phyloP scores from a whole-genome alignment of 2,797 vertebrate species.

The Smutsia gigantea region DNA sequence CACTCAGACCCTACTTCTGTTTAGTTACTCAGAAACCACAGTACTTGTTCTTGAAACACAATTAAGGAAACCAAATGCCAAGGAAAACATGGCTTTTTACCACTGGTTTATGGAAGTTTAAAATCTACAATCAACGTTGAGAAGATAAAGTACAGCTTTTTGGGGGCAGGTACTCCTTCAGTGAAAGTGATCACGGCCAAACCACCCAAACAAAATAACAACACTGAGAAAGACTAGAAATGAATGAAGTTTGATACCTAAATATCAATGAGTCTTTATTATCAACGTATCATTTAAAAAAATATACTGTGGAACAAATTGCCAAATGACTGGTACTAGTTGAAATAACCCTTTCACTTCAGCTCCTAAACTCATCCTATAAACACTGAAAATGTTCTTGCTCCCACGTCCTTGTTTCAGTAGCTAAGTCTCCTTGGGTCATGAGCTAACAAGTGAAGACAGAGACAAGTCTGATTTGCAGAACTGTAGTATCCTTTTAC shows the following conservation, averaged over 20 bases:
- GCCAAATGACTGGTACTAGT: not conserved
- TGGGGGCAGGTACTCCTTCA: not conserved
- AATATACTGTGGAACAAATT: not conserved
- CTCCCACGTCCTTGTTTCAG: not conserved
- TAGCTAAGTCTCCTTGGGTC: not conserved
- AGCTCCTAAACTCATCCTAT: not conserved
- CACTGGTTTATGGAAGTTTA: not conserved
- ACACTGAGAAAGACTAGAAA: not conserved
- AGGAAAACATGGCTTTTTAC: not conserved
- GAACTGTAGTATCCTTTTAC: not conserved
- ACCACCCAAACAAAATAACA: not conserved
- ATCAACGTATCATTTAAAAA: not conserved
- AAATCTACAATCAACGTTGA: not conserved
- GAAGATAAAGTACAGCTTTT: conserved; percentile 47
- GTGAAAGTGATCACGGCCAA: not conserved
- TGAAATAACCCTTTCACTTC: not conserved
- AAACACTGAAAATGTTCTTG: not conserved
- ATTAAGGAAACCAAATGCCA: not conserved
- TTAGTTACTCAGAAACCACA: conserved; percentile 17
- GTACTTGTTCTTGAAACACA: conserved; percentile 29
- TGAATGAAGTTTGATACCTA: not conserved
- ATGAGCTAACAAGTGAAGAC: not conserved
- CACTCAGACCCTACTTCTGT: not conserved
- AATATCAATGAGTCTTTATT: not conserved
- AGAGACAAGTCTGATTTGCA: not conserved